These are phyloP conservation scores for Pseudotriccus pelzelni DNA, from an alignment of 2,797 vertebrate genomes.

Conservation along the genomic window DNA sequence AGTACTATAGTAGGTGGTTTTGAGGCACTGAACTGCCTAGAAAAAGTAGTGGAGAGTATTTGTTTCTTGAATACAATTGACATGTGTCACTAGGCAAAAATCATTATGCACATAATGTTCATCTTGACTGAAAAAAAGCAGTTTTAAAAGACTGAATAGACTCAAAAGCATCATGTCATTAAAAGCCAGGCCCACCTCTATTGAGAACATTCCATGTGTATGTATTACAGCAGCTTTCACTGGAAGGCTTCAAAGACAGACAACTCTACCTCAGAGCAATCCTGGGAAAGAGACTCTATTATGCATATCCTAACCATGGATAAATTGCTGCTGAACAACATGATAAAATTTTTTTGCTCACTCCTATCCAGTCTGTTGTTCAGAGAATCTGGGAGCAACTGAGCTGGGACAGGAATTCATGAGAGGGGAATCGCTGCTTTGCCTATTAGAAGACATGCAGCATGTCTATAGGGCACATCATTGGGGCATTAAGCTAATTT, in stretches of 20 bases:
- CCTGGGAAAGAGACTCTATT: not conserved
- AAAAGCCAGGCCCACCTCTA: not conserved
- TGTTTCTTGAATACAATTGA: not conserved
- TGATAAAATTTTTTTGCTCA: not conserved
- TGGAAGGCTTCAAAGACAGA: not conserved
- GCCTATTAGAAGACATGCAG: not conserved
- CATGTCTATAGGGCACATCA: not conserved
- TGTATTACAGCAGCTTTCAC: not conserved
- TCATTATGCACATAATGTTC: not conserved
- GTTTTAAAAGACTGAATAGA: not conserved
- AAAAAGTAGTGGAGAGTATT: not conserved
- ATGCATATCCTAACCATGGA: not conserved
- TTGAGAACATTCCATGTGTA: not conserved
- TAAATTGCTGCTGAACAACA: not conserved
- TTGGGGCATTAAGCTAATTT: not conserved
- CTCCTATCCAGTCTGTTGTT: not conserved
- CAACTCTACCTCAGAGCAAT: not conserved
- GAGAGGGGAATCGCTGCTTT: not conserved
- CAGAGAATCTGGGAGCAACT: not conserved
- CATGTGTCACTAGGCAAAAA: not conserved
- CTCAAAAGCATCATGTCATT: not conserved
- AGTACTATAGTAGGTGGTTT: not conserved
- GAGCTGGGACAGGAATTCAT: not conserved
- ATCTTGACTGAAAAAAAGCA: not conserved
- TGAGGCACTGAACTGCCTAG: not conserved